Evolutionary conservation across 2,113 vertebrate genomes (phyloP).

Genomic region (Tetrao urogallus): DNA sequence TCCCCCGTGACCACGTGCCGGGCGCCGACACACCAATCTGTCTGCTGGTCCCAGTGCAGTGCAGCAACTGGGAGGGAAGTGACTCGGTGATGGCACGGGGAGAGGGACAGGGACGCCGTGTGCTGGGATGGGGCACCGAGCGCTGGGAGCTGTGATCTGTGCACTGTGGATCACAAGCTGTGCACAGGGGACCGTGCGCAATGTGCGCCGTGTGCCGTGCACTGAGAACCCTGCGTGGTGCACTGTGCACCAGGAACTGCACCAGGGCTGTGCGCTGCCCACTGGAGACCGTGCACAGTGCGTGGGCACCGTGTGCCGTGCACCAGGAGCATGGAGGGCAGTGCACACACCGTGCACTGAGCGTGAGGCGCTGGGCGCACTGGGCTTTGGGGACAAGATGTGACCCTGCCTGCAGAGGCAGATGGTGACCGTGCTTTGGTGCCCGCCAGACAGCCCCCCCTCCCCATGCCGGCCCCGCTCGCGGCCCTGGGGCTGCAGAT

Average conservation of each 20-base stretch:
- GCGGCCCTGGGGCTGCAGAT: background rate
- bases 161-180: no score
- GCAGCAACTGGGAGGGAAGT: background rate
- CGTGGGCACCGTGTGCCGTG: background rate
- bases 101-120: no score
- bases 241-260: background rate
- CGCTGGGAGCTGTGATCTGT: no score
- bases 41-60: background rate
- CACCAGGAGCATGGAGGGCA: background rate
- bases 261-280: rapidly evolving
- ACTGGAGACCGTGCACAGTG: background rate
- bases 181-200: background rate
- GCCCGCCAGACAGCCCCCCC: background rate
- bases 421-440: background rate
- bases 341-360: no score
- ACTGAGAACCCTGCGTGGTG: no score
- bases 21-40: constrained; percentile 30
- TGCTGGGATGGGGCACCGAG: no score
- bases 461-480: background rate
- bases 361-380: background rate
- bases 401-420: background rate
- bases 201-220: background rate
- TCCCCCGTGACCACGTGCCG: background rate
- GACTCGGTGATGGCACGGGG: background rate
- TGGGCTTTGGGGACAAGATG: background rate